Base-by-base conservation (phyloP, 2,113 vertebrate genomes). In the Ceratotherium simum region DNA sequence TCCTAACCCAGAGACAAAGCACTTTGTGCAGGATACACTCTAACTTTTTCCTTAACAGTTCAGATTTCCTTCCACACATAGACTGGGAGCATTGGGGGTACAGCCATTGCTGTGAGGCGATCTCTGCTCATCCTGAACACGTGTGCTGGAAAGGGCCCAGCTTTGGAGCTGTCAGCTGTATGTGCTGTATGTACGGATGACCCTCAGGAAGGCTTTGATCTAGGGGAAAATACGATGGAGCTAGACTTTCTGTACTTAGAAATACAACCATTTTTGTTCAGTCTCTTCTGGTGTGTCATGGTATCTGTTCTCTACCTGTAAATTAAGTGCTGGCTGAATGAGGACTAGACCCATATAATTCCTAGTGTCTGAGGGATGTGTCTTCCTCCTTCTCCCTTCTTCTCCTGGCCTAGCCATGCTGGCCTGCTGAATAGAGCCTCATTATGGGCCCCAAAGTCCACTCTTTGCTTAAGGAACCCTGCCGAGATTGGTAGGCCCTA, bases 401-500 rank as follows among this genome's bases (percentile, higher is more conserved):
- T 88, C 51, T 95, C 87, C 79, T 92, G 75, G 48, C 78, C 83
- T 82, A 69, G 29, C 78, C 82, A 67, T 36, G 12, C 69, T 72
- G 96, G 76, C 48, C 98, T 98, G 98, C 98, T 99, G 98, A 98
- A 98, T 97, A 98, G 97, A 98, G 88, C 96, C 98, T 96, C 93
- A 33, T 87, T 96, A 96, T 90, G 90, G 90, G 72, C 97, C 86
- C 97, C 84, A 95, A 96, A 97, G 56, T 95, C 94, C 39, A 2
- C 3, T 94, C 95, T 56, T 31, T 46, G 11, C 88, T 42, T 3
- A 1, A 1, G 69, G 83, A 94, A 93, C 75, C 97, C 97, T 97
- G 98, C 97, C 96, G 36, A 79, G 48, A 89, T 97, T 75, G 97
- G 97, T 91, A 96, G 94, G 97, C 92, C 58, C 56, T 85, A 46